A percentile compares a stretch with the other conserved stretches of the same genome.
Evolutionary conservation across 2,888 invertebrate species (phyloP).

Genomic region (Elgonia sp.): DNA sequence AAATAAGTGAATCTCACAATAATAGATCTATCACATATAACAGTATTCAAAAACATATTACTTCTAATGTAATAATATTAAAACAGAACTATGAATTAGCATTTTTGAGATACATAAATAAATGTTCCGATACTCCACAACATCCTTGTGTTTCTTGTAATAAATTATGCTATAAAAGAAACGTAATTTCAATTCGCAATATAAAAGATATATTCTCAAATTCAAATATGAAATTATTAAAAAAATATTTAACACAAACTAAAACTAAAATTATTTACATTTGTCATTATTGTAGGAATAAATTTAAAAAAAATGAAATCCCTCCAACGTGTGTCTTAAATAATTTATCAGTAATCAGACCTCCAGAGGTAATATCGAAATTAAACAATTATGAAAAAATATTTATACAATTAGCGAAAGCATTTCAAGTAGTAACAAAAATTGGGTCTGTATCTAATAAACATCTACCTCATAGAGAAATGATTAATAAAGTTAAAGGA

Average conservation of each 20-base stretch:
- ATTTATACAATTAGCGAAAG: constrained; percentile 81
- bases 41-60: neutral
- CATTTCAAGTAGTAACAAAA: constrained; percentile 78
- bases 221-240: neutral
- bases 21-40: too few relatives aligned
- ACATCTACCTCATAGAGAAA: constrained; percentile 78
- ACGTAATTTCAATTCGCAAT: neutral
- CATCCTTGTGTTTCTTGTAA: neutral
- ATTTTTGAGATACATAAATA: neutral
- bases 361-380: too few relatives aligned
- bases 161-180: neutral
- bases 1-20: neutral
- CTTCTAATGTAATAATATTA: neutral
- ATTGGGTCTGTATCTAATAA: constrained; percentile 82
- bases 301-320: constrained; percentile 74
- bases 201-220: neutral
- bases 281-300: constrained; percentile 66
- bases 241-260: constrained; percentile 17
- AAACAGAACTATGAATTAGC: neutral
- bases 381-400: constrained; percentile 76
- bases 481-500: too few relatives aligned
- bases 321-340: too few relatives aligned
- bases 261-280: constrained; percentile 26
- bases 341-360: constrained; percentile 67
- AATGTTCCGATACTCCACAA: neutral